Evolutionary conservation across 1,140 invertebrate species (phyloP).

Genomic region (Eupristina koningsbergeri): DNA sequence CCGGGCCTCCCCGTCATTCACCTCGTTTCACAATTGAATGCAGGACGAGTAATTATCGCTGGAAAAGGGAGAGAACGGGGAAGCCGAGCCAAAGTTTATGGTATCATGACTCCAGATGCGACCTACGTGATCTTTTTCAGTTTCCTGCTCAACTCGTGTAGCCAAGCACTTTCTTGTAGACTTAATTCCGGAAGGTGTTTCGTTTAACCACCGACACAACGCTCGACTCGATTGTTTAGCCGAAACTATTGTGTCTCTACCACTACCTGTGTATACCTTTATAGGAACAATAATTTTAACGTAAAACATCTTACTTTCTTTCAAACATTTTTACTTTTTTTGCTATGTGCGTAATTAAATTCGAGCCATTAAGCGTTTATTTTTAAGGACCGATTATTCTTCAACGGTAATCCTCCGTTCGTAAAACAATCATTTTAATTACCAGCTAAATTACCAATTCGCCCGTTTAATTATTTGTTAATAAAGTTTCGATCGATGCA

Average conservation of each 20-base stretch:
- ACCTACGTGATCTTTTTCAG: not conserved
- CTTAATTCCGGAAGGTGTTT: not conserved
- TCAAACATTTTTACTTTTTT: not conserved
- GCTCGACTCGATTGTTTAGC: not conserved
- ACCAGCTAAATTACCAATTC: too few relatives aligned
- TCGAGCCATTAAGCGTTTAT: not conserved
- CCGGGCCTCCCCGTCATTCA: too few relatives aligned
- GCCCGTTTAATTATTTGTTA: not conserved
- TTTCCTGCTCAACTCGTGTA: not conserved
- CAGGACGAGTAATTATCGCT: not conserved
- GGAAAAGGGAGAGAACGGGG: too few relatives aligned
- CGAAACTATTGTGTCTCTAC: too few relatives aligned
- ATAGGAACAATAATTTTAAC: not conserved
- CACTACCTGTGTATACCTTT: not conserved
- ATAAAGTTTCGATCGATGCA: not conserved
- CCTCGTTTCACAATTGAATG: not conserved
- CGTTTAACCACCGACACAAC: not conserved
- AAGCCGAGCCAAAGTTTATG: not conserved
- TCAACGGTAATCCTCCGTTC: not conserved
- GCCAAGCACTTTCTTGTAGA: not conserved
- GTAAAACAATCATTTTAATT: not conserved
- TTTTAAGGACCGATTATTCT: not conserved
- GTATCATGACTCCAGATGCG: not conserved
- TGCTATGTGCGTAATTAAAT: constrained; percentile 1
- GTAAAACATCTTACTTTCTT: not conserved